These are phyloP conservation scores for Cantharis flavilabris DNA, from an alignment of 2,888 invertebrate species.

Conservation along the genomic window DNA sequence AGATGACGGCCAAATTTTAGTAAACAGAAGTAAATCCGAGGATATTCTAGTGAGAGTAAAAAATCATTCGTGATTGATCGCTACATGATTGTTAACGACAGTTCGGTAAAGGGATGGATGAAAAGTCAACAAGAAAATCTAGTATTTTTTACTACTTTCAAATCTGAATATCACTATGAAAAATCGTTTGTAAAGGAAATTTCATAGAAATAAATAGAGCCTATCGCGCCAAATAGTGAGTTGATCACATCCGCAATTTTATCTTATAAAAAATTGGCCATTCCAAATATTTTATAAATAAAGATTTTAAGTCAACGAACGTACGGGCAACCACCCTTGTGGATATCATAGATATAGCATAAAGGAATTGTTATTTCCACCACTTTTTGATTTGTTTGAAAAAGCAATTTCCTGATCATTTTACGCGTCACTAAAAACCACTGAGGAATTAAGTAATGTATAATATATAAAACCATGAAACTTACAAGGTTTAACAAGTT, in stretches of 20 bases:
- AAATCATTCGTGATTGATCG: neutral
- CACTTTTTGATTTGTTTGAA: neutral
- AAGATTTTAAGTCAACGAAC: neutral
- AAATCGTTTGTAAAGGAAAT: neutral
- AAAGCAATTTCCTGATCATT: neutral
- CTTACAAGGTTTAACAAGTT: slow-evolving; percentile 8
- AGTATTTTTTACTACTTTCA: neutral
- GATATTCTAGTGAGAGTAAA: neutral
- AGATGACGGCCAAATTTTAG: neutral
- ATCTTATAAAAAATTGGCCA: neutral
- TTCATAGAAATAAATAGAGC: neutral
- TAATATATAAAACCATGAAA: neutral
- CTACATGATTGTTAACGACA: neutral
- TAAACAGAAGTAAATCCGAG: neutral
- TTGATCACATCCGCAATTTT: neutral
- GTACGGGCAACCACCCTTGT: neutral
- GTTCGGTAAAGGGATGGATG: neutral
- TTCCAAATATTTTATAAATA: neutral
- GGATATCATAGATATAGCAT: neutral
- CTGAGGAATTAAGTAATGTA: neutral
- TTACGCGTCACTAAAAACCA: neutral
- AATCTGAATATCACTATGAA: neutral
- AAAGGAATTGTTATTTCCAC: neutral
- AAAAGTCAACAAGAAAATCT: neutral
- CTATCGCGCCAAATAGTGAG: neutral